A percentile compares a stretch with the other conserved stretches of the same genome.
These are phyloP conservation scores for Gallinago paraguaiae DNA, from an alignment of 2,113 vertebrate species.

Conservation along the genomic window DNA sequence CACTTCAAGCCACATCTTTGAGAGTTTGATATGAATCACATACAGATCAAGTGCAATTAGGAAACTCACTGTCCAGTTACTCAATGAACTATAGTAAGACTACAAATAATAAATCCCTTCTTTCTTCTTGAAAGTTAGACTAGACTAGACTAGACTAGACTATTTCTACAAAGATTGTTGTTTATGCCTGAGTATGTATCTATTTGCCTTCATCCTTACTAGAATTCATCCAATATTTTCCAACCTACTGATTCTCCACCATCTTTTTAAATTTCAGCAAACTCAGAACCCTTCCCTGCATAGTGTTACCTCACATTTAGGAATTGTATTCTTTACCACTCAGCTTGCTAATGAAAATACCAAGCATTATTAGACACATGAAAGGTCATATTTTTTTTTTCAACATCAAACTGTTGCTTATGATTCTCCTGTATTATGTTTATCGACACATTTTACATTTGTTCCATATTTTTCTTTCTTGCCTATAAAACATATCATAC, in stretches of 20 bases:
- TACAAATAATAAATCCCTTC: neutral
- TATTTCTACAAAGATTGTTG: neutral
- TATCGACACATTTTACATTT: neutral
- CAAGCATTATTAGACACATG: neutral
- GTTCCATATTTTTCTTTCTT: neutral
- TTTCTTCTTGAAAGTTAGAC: neutral
- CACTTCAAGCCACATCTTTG: neutral
- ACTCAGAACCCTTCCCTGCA: neutral
- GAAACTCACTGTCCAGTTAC: neutral
- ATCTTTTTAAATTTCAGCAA: neutral
- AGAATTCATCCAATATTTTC: neutral
- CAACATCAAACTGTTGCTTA: neutral
- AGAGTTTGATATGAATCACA: neutral
- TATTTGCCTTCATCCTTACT: neutral
- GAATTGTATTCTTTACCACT: neutral
- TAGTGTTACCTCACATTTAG: neutral
- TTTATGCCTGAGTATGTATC: neutral
- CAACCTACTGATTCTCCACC: neutral
- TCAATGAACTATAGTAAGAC: neutral
- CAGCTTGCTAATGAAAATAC: neutral
- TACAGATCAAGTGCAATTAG: neutral
- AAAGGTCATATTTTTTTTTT: neutral
- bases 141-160: neutral
- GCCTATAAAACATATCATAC: neutral
- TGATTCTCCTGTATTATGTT: neutral